Conservation (phyloP, 2,888 invertebrate species). For the Sesia apiformis region DNA sequence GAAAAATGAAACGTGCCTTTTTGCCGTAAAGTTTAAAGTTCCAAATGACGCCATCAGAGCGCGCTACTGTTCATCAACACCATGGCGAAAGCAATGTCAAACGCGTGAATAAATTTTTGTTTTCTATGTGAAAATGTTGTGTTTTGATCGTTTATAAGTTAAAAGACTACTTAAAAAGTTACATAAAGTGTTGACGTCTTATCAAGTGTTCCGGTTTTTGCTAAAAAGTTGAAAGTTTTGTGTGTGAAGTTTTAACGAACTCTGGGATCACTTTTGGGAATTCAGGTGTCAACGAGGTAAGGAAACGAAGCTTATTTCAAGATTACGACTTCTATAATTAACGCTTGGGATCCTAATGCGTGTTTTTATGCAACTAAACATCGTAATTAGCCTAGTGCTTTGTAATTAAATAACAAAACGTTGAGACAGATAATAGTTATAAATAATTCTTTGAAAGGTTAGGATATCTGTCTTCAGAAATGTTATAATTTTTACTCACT, state of each 20-base stretch:
- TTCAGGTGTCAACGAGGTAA: constrained; percentile 75
- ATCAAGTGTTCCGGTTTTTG: constrained; percentile 37
- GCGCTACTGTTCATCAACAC: constrained; percentile 29
- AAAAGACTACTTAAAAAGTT: constrained; percentile 46
- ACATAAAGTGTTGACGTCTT: constrained; percentile 36
- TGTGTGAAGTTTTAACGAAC: constrained; percentile 69
- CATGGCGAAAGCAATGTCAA: constrained; percentile 67
- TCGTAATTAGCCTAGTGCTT: constrained; percentile 19
- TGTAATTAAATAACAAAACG: constrained; percentile 26
- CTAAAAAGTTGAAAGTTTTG: constrained; percentile 56
- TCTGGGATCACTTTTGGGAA: constrained; percentile 56
- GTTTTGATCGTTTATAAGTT: constrained; percentile 55
- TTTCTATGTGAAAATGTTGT: constrained; percentile 60
- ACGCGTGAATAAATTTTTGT: constrained; percentile 65
- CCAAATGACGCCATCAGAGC: too few species aligned
- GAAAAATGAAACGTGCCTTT: too few species aligned
- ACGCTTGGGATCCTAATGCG: constrained; percentile 27
- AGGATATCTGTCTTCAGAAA: constrained; percentile 39
- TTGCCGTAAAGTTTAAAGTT: too few species aligned
- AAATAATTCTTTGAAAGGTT: constrained; percentile 63
- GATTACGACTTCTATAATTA: constrained; percentile 54
- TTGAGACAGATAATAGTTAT: constrained; percentile 48
- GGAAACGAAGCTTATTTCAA: constrained; percentile 57
- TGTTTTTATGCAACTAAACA: constrained; percentile 18
- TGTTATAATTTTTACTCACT: too few species aligned